Evolutionary conservation across 2,113 vertebrate genomes (phyloP).

Genomic region (Hemicordylus capensis): DNA sequence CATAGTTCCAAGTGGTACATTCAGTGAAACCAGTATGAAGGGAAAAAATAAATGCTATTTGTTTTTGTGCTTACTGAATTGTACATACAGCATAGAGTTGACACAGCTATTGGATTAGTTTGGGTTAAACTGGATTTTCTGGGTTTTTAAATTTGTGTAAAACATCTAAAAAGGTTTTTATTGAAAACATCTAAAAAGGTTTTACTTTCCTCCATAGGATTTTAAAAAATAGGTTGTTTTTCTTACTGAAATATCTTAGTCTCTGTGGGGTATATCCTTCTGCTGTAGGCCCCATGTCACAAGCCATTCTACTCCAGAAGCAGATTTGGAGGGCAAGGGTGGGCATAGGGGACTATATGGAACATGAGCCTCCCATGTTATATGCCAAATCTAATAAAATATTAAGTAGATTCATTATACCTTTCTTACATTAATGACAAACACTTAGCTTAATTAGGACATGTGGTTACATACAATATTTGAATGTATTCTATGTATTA

Average conservation of each 20-base stretch:
- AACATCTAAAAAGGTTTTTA: not conserved
- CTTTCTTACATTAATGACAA: slow-evolving; percentile 10
- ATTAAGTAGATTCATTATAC: not conserved
- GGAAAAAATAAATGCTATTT: not conserved
- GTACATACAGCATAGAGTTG: not conserved
- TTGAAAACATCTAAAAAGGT: no score
- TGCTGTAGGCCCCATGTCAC: no score
- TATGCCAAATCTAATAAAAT: not conserved
- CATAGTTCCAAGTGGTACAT: not conserved
- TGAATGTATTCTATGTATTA: not conserved
- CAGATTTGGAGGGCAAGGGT: no score
- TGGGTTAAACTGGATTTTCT: not conserved
- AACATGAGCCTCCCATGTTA: no score
- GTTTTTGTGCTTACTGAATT: not conserved
- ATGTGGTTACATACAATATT: no score
- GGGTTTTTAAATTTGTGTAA: not conserved
- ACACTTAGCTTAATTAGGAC: not conserved
- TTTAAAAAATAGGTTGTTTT: not conserved
- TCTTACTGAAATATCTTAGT: not conserved
- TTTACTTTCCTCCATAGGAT: not conserved
- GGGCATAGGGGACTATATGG: no score
- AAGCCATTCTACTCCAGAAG: no score
- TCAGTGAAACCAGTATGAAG: not conserved
- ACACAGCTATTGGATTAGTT: not conserved
- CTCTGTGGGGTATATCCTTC: no score